Conservation (phyloP, 2,113 vertebrate species). For the Synodontis membranacea region DNA sequence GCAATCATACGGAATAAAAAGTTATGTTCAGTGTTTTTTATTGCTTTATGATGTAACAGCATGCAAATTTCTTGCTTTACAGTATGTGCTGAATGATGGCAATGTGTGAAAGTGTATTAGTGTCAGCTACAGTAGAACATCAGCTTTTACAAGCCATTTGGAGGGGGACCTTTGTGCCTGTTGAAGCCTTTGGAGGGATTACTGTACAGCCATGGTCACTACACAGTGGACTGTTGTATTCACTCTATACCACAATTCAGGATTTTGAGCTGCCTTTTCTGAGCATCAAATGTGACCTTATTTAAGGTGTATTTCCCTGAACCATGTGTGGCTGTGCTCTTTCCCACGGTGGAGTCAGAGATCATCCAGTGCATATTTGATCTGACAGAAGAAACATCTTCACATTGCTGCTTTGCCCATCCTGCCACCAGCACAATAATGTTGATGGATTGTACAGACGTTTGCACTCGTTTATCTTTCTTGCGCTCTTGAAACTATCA, state of each 20-base stretch:
- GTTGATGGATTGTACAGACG: conserved; percentile 49
- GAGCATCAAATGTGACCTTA: not conserved
- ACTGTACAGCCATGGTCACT: too few species aligned
- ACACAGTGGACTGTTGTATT: not conserved
- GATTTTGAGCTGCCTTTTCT: not conserved
- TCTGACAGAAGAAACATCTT: conserved; percentile 41
- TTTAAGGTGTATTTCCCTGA: not conserved
- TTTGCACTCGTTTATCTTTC: conserved; percentile 48
- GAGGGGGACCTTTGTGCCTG: not conserved
- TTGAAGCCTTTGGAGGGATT: not conserved
- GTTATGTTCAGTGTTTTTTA: not conserved
- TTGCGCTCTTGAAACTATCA: conserved; percentile 24
- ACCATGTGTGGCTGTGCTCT: not conserved
- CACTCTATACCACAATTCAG: not conserved
- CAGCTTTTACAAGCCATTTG: not conserved
- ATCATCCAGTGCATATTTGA: conserved; percentile 46
- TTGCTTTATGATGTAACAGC: not conserved
- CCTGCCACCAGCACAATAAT: conserved; percentile 51
- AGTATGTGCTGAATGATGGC: not conserved
- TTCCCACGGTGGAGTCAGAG: not conserved
- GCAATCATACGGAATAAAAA: not conserved
- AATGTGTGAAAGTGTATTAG: not conserved
- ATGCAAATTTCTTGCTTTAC: not conserved
- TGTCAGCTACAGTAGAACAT: not conserved
- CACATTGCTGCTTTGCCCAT: conserved; percentile 46